A percentile compares a stretch with the other conserved stretches of the same genome.
Evolutionary conservation across 2,797 vertebrate genomes (phyloP).

Genomic region (Lagorchestes hirsutus): DNA sequence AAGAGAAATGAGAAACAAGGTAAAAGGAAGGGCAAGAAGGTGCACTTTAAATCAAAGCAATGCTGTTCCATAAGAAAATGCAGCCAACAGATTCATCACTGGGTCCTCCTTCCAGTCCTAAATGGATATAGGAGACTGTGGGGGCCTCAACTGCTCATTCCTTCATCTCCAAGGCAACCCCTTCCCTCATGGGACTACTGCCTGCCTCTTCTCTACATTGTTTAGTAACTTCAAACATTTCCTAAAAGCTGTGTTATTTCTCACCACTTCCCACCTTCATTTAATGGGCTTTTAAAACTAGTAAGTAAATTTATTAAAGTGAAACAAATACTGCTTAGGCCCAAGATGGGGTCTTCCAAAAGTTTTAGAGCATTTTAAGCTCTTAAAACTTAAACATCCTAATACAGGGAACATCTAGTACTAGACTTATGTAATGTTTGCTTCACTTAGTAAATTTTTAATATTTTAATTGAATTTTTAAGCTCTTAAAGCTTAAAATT

Average conservation of each 20-base stretch:
- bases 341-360: not conserved
- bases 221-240: not conserved
- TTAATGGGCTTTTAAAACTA: not conserved
- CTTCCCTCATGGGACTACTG: not conserved
- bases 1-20: not conserved
- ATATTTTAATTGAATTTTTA: not conserved
- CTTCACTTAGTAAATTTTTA: not conserved
- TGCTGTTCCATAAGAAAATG: not conserved
- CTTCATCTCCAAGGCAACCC: not conserved
- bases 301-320: not conserved
- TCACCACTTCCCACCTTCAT: not conserved
- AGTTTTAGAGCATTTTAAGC: not conserved
- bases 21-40: not conserved
- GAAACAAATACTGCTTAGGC: not conserved
- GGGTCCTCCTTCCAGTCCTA: not conserved
- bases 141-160: not conserved
- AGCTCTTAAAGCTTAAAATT: not conserved
- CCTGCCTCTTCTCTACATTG: not conserved
- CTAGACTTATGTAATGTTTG: not conserved
- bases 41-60: not conserved
- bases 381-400: not conserved
- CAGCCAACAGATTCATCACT: not conserved
- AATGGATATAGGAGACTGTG: not conserved
- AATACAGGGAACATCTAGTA: not conserved
- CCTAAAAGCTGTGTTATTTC: not conserved